phyloP scores from a whole-genome alignment of 2,888 invertebrate species.

The Tigriopus californicus region DNA sequence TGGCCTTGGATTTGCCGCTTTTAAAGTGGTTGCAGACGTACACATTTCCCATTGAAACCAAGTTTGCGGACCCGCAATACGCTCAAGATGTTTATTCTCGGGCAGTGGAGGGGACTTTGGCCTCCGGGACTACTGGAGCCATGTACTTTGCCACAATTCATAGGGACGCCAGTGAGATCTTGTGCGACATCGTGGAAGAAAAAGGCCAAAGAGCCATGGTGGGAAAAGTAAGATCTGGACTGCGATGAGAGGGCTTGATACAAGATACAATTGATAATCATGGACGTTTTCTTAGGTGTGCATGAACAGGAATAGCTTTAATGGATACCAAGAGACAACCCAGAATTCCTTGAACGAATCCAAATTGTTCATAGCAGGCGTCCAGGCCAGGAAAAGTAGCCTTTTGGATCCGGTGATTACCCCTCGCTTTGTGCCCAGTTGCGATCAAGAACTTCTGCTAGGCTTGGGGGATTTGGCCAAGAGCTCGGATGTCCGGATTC shows the following conservation, averaged over 20 bases:
- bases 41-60: conserved; percentile 63
- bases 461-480: conserved; percentile 46
- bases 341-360: conserved; percentile 42
- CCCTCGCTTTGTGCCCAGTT: conserved; percentile 61
- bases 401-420: conserved; percentile 58
- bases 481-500: conserved; percentile 43
- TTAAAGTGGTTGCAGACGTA: conserved; percentile 67
- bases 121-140: conserved; percentile 68
- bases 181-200: conserved; percentile 45
- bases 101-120: conserved; percentile 56
- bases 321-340: conserved; percentile 40
- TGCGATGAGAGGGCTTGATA: conserved; percentile 25
- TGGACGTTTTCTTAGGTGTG: neutral
- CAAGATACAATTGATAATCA: conserved; percentile 23
- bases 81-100: conserved; percentile 48
- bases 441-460: conserved; percentile 47
- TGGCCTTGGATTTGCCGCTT: conserved; percentile 57
- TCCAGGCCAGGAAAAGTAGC: conserved; percentile 32
- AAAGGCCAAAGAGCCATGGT: conserved; percentile 61
- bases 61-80: conserved; percentile 45
- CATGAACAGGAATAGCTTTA: conserved; percentile 11
- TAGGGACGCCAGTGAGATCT: conserved; percentile 43
- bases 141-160: conserved; percentile 69
- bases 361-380: conserved; percentile 39
- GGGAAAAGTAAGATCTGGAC: conserved; percentile 69